A percentile compares a stretch with the other conserved stretches of the same genome.
These are phyloP conservation scores for Lucilia sericata DNA, from an alignment of 1,140 invertebrate genomes.

Conservation along the genomic window DNA sequence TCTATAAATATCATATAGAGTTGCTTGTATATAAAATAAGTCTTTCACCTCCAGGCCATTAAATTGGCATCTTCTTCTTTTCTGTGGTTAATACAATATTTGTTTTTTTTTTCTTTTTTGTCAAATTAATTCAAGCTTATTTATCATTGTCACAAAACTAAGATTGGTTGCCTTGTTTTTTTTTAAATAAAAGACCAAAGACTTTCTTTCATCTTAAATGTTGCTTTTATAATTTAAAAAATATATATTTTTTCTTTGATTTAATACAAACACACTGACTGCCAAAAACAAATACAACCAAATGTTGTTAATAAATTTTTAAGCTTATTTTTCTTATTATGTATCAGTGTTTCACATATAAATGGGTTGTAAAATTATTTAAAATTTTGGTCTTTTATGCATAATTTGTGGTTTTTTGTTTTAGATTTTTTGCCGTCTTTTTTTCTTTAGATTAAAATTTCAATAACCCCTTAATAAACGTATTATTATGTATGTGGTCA, in stretches of 20 bases:
- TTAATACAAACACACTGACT: neutral
- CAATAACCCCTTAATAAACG: neutral
- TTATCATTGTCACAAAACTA: neutral
- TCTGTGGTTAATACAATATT: too few relatives aligned
- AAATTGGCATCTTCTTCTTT: too few relatives aligned
- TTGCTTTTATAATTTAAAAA: neutral
- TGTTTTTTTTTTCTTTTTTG: neutral
- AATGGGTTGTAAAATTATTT: too few relatives aligned
- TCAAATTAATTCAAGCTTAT: neutral
- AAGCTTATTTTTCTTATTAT: too few relatives aligned
- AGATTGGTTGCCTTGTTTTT: neutral
- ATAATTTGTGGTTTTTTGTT: neutral
- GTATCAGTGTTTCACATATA: too few relatives aligned
- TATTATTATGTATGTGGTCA: neutral
- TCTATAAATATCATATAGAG: too few relatives aligned
- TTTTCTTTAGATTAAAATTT: neutral
- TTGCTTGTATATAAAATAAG: too few relatives aligned
- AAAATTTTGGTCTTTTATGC: neutral
- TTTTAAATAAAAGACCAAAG: neutral
- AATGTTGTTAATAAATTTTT: neutral
- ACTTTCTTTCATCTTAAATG: neutral
- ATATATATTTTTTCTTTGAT: neutral
- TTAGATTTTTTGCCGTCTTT: neutral
- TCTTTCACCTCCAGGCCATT: too few relatives aligned
- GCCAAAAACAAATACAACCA: neutral